phyloP scores from a whole-genome alignment of 2,888 invertebrate species.

The Luperina nickerlii region DNA sequence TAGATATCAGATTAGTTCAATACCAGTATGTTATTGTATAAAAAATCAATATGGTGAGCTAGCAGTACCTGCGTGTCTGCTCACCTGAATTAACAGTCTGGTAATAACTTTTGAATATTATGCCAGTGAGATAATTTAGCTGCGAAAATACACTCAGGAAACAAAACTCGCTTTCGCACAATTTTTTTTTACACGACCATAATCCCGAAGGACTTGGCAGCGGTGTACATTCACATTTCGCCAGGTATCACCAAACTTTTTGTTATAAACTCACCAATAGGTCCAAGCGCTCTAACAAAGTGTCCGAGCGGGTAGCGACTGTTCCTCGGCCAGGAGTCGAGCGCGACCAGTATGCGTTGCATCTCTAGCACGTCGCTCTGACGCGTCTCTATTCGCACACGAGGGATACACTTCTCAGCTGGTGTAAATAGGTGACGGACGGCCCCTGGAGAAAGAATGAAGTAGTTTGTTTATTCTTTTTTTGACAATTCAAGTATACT shows the following conservation, averaged over 20 bases:
- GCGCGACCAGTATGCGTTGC: slow-evolving; percentile 98
- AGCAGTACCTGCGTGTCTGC: no score
- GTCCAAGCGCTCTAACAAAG: slow-evolving; percentile 97
- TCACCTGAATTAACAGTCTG: no score
- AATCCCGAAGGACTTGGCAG: background rate
- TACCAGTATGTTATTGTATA: no score
- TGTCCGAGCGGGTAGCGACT: slow-evolving; percentile 98
- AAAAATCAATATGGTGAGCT: no score
- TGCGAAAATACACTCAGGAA: background rate
- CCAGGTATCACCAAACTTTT: background rate
- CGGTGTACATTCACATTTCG: background rate
- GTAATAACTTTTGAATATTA: background rate
- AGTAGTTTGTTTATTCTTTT: background rate
- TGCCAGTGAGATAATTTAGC: background rate
- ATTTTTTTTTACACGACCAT: background rate
- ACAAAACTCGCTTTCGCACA: background rate
- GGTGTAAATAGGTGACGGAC: slow-evolving; percentile 97
- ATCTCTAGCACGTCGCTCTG: slow-evolving; percentile 95
- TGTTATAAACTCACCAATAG: slow-evolving; percentile 87
- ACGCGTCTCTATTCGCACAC: slow-evolving; percentile 98
- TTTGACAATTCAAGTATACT: background rate
- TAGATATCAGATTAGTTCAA: background rate
- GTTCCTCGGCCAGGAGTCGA: slow-evolving; percentile 98
- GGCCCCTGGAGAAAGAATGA: slow-evolving; percentile 80
- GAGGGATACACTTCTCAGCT: slow-evolving; percentile 97